Evolutionary conservation across 2,113 vertebrate genomes (phyloP), one percentile per base, ranked within the genome.

Genomic region (Oreochromis tanganicae): DNA sequence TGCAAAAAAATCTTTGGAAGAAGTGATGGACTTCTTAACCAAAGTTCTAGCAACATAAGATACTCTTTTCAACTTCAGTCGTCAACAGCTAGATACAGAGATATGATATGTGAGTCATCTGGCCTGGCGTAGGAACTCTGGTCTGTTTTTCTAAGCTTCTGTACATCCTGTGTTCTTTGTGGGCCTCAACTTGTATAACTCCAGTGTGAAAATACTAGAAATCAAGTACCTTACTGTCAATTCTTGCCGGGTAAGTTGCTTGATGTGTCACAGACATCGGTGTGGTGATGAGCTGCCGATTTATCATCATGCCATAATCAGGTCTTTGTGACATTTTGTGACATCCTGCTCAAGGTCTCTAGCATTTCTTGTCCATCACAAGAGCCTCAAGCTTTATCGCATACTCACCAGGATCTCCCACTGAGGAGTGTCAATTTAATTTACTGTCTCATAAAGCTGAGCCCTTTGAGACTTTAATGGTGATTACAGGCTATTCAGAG

Each of bases 361-460:
- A 32, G 32, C 43, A 61, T 83, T 82, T 89, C 41, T 86, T 43
- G 50, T 85, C 68, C 85, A 88, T 92, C 71, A 85, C 16, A 36
- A 80, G 80, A 68, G 79, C 38, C 52, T 88, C 32, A 78, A 85
- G 83, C 36, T 73, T 82, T 78, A 89, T 78, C 46, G 52, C 11
- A 11, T 50, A 54, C 81, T 79, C 55, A 41, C 61, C 68, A 46
- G 66, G 84, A 89, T 55, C 81, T 78, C 61, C 38, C 78, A 6
- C 52, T 36, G 43, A 82, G 66, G 83, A 84, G 81, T 85, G 87
- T 92, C 85, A 56, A 52, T 91, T 87, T 89, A 83, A 92, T 92
- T 92, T 90, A 91, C 68, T 82, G 87, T 91, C 78, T 89, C 75
- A 83, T 93, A 92, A 93, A 92, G 81, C n/a, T 10, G 24, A 32